phyloP scores from a whole-genome alignment of 2,113 vertebrate genomes.

The Chascanopsetta lugubris region DNA sequence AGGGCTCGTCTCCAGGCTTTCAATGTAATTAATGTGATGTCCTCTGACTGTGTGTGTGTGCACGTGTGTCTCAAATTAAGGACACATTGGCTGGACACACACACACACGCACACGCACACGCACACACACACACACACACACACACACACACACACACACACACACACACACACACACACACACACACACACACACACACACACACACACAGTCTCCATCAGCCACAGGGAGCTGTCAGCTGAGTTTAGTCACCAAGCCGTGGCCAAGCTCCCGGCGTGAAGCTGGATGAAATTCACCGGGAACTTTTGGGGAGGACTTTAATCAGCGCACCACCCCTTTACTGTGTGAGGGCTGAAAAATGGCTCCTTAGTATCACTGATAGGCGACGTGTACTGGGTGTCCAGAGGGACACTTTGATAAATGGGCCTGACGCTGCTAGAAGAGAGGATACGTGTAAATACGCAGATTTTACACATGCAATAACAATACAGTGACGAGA shows the following conservation, averaged over 20 bases:
- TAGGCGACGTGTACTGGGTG: neutral
- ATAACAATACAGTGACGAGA: too few relatives aligned
- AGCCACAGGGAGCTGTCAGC: constrained; percentile 31
- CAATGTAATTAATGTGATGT: neutral
- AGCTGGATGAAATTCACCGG: constrained; percentile 46
- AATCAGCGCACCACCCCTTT: constrained; percentile 14
- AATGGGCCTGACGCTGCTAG: too few relatives aligned
- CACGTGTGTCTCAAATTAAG: constrained; percentile 14
- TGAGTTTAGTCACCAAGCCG: constrained; percentile 35
- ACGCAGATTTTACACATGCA: neutral
- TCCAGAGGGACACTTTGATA: constrained; percentile 5
- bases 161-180: constrained; percentile 1
- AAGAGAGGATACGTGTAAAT: neutral
- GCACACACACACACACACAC: constrained; percentile 7
- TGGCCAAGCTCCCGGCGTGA: constrained; percentile 24
- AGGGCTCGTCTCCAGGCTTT: neutral
- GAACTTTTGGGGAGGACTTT: constrained; percentile 35
- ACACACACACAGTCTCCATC: constrained; percentile 5
- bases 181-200: constrained; percentile 8
- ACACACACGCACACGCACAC: constrained; percentile 9
- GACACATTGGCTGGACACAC: neutral
- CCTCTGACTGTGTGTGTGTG: neutral
- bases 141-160: constrained; percentile 5
- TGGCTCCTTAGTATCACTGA: constrained; percentile 21
- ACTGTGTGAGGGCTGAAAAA: neutral